Percentiles rank a stretch among this genome's conserved stretches.
These are phyloP conservation scores for Denticeps clupeoides DNA, from an alignment of 2,797 vertebrate species.

Conservation along the genomic window DNA sequence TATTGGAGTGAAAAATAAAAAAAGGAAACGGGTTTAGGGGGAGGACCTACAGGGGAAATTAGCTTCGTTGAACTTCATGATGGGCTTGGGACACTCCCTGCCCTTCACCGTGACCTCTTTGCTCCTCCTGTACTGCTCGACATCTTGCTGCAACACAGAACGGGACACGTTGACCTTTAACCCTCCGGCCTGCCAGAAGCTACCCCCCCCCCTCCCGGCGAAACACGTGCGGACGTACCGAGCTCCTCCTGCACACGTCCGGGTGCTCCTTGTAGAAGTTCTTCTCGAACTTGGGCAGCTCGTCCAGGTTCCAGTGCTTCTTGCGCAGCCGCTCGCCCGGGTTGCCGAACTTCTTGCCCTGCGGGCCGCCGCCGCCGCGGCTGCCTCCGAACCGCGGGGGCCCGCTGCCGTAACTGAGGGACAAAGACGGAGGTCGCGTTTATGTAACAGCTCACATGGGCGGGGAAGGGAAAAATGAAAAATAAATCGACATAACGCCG, in stretches of 20 bases:
- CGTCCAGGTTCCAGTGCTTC: slow-evolving; percentile 96
- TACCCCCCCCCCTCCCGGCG: no score
- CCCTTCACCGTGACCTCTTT: slow-evolving; percentile 87
- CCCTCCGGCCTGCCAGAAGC: no score
- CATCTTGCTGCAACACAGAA: slow-evolving; percentile 89
- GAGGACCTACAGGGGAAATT: slow-evolving; percentile 75
- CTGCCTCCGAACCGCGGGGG: slow-evolving; percentile 12
- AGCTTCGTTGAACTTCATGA: slow-evolving; percentile 83
- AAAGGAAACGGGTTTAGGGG: background rate
- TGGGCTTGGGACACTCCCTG: slow-evolving; percentile 82
- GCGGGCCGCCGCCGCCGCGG: slow-evolving; percentile 60
- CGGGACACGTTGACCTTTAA: no score
- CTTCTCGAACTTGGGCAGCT: slow-evolving; percentile 95
- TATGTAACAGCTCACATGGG: no score
- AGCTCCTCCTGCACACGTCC: slow-evolving; percentile 67
- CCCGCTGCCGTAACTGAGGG: background rate
- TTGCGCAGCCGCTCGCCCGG: slow-evolving; percentile 90
- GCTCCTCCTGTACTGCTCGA: slow-evolving; percentile 79
- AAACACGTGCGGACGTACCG: slow-evolving; percentile 56
- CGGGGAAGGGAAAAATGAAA: no score
- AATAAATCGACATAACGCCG: no score
- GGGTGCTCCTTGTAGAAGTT: slow-evolving; percentile 92
- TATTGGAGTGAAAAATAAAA: no score
- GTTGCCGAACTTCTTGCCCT: slow-evolving; percentile 87
- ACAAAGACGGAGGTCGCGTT: no score